phyloP scores from a whole-genome alignment of 1,140 invertebrate species.

The Radopholus similis region DNA sequence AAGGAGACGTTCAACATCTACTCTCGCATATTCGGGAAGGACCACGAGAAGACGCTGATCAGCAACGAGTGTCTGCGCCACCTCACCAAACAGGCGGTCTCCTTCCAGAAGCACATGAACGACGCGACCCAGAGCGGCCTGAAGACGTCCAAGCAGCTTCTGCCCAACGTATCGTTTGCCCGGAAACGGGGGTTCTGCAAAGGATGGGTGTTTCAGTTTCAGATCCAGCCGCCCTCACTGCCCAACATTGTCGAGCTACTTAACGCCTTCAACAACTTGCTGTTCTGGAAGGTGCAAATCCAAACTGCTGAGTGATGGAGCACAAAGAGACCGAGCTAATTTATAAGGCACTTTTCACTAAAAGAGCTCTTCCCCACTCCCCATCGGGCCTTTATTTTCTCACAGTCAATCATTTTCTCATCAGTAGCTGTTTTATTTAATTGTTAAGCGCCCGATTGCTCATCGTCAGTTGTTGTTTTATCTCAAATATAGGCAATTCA shows the following conservation, averaged over 20 bases:
- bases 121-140: constrained; percentile 9
- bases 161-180: constrained; percentile 3
- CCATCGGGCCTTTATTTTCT: neutral
- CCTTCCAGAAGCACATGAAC: constrained; percentile 32
- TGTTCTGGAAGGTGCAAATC: constrained; percentile 19
- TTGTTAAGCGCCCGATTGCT: no score
- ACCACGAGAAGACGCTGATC: constrained; percentile 30
- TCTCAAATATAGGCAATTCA: neutral
- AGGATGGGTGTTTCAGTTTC: constrained; percentile 3
- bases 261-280: constrained; percentile 25
- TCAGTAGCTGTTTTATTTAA: no score
- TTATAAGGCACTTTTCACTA: no score
- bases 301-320: no score
- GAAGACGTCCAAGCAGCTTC: constrained; percentile 6
- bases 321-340: no score
- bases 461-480: neutral
- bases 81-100: constrained; percentile 33
- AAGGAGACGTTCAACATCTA: constrained; percentile 39
- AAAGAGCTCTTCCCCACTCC: neutral
- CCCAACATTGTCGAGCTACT: constrained; percentile 31
- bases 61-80: constrained; percentile 33
- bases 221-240: constrained; percentile 26
- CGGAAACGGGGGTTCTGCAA: no score
- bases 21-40: constrained; percentile 23
- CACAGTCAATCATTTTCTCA: neutral